Conservation (phyloP, 2,888 invertebrate genomes). For the Heliconius cydno region DNA sequence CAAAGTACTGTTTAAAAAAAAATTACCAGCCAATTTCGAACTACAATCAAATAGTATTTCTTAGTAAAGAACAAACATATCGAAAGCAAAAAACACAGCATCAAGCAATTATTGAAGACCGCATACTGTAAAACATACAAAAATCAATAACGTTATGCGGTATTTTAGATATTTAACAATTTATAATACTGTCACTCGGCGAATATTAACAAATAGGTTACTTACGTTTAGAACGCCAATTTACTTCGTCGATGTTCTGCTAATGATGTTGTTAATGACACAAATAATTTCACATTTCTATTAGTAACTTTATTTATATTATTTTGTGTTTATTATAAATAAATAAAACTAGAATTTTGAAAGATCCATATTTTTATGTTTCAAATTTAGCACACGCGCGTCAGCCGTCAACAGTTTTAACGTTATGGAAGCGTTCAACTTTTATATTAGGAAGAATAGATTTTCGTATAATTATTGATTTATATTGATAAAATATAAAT, state of each 20-base stretch:
- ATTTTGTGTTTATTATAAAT: conserved; percentile 54
- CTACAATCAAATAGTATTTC: conserved; percentile 37
- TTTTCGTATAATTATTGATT: neutral
- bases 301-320: conserved; percentile 55
- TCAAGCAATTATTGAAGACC: conserved; percentile 56
- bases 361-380: conserved; percentile 66
- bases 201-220: conserved; percentile 54
- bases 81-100: conserved; percentile 53
- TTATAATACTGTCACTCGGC: conserved; percentile 51
- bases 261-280: conserved; percentile 55
- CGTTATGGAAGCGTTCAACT: conserved; percentile 53
- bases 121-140: conserved; percentile 59
- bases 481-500: too few relatives aligned
- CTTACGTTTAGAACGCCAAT: conserved; percentile 60
- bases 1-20: conserved; percentile 12
- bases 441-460: neutral
- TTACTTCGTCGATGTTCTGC: conserved; percentile 60
- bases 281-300: conserved; percentile 75
- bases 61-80: conserved; percentile 47
- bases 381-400: conserved; percentile 72
- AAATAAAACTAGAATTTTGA: conserved; percentile 68
- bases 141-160: conserved; percentile 75
- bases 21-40: conserved; percentile 28
- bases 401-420: conserved; percentile 38
- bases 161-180: conserved; percentile 56